These are phyloP conservation scores for Pseudomyrmex flavicornis DNA, from an alignment of 1,140 invertebrate species.

Conservation along the genomic window DNA sequence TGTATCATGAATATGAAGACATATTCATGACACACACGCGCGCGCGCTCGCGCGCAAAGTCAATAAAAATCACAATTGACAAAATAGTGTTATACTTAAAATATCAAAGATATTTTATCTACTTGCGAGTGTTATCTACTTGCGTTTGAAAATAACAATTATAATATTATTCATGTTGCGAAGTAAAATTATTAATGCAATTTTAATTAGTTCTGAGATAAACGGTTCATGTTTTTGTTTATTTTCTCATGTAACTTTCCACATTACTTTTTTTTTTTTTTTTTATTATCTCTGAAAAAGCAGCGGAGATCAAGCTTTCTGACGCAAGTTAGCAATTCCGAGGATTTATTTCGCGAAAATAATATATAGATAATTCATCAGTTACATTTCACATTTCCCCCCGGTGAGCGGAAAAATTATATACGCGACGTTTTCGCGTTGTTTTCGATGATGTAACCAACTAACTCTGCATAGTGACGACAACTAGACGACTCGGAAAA, in stretches of 20 bases:
- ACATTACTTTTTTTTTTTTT: neutral
- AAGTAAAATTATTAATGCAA: neutral
- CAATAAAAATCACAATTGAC: too few relatives aligned
- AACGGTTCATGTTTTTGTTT: neutral
- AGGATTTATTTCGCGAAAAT: constrained; percentile 13
- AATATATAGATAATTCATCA: constrained; percentile 17
- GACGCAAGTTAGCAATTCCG: neutral
- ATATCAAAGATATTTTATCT: too few relatives aligned
- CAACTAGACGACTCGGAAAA: constrained; percentile 22
- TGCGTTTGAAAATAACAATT: too few relatives aligned
- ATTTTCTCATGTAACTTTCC: neutral
- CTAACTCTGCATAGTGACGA: neutral
- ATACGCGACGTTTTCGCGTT: constrained; percentile 36
- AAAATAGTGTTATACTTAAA: too few relatives aligned
- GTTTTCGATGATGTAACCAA: constrained; percentile 52
- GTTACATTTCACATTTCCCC: constrained; percentile 10
- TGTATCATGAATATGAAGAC: too few relatives aligned
- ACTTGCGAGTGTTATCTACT: too few relatives aligned
- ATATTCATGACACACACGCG: too few relatives aligned
- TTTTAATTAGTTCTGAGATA: neutral
- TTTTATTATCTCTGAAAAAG: neutral
- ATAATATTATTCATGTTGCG: too few relatives aligned
- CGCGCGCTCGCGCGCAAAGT: too few relatives aligned
- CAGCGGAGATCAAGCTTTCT: neutral
- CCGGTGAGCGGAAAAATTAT: neutral